phyloP scores from a whole-genome alignment of 2,113 vertebrate species.

The Gopherus flavomarginatus region DNA sequence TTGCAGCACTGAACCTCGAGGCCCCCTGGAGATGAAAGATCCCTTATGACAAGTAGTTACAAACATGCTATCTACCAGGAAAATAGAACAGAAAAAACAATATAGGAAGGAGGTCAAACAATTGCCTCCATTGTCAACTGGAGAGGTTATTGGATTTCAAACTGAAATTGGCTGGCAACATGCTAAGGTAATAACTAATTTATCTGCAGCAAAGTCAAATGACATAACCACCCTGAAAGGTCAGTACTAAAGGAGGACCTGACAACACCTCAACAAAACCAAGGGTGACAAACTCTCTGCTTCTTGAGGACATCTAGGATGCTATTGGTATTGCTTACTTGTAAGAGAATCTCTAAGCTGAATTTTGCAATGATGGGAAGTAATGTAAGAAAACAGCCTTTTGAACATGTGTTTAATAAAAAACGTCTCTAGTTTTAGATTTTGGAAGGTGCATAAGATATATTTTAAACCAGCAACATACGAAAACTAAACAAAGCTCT shows the following conservation, averaged over 20 bases:
- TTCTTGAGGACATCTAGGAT: background rate
- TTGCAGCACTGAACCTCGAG: background rate
- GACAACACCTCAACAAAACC: constrained; percentile 37
- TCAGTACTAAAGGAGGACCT: background rate
- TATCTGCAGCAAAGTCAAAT: constrained; percentile 47
- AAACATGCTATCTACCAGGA: background rate
- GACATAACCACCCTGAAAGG: constrained; percentile 31
- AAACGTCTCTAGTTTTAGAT: background rate
- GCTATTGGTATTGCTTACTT: background rate
- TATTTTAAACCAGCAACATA: constrained; percentile 11
- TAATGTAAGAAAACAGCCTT: background rate
- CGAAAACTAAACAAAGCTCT: background rate
- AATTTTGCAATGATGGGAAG: background rate
- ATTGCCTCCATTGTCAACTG: constrained; percentile 18
- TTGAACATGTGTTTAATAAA: background rate
- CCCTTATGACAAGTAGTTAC: background rate
- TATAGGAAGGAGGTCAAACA: constrained; percentile 54
- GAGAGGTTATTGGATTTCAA: constrained; percentile 63
- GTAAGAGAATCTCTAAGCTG: background rate
- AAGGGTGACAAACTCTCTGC: background rate
- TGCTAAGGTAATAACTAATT: constrained; percentile 57
- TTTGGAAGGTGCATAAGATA: background rate
- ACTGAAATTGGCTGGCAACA: constrained; percentile 56
- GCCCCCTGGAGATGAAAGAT: background rate
- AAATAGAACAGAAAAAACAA: background rate